Conservation (phyloP, 2,113 vertebrate genomes). For the Astatoreochromis straeleni region DNA sequence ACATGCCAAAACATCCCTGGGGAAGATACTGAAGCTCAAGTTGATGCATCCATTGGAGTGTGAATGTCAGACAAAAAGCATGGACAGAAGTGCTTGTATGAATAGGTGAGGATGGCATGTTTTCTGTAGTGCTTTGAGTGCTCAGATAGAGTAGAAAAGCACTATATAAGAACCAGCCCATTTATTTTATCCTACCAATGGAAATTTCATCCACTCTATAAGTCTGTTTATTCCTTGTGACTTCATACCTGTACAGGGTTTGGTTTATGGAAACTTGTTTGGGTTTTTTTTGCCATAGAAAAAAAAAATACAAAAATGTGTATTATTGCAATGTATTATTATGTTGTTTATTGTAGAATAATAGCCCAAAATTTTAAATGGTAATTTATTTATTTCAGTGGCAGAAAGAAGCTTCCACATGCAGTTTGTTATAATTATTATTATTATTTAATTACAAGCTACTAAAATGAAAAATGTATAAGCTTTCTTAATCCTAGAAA, state of each 20-base stretch:
- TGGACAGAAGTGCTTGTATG: not conserved
- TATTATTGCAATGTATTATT: not conserved
- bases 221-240: not conserved
- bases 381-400: not conserved
- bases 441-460: not conserved
- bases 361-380: not conserved
- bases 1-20: not conserved
- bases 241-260: not conserved
- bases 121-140: not conserved
- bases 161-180: not conserved
- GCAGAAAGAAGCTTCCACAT: not conserved
- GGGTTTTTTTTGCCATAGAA: rapidly evolving
- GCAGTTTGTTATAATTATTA: not conserved
- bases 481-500: not conserved
- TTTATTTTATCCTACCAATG: not conserved
- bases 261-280: not conserved
- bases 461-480: not conserved
- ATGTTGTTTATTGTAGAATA: not conserved
- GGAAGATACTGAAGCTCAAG: not conserved
- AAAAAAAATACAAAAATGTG: not conserved
- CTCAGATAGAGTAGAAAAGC: not conserved
- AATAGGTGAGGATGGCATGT: not conserved
- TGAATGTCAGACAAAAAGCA: not conserved
- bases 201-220: not conserved
- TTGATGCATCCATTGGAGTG: not conserved